Conservation (phyloP, 1,140 invertebrate genomes). For the Drosophila seguyi region DNA sequence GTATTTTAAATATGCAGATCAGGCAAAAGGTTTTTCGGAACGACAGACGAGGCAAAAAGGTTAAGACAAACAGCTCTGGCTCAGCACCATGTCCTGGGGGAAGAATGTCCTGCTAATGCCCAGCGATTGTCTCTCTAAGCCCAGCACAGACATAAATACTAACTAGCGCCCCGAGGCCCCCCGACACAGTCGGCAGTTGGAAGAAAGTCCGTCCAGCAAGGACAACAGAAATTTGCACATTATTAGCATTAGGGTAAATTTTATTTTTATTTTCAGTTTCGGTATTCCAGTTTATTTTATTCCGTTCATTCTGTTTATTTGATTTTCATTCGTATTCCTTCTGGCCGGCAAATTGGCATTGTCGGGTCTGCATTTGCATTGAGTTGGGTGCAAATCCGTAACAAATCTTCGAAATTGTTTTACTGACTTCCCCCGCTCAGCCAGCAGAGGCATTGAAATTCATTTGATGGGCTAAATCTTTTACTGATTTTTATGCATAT, state of each 20-base stretch:
- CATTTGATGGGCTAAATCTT: constrained; percentile 66
- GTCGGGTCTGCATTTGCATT: constrained; percentile 36
- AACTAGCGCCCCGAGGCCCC: constrained; percentile 58
- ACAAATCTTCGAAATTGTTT: constrained; percentile 76
- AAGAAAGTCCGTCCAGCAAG: background rate
- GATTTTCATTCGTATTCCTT: constrained; percentile 35
- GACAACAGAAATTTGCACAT: constrained; percentile 65
- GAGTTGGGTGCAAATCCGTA: constrained; percentile 74
- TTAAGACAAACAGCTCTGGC: constrained; percentile 59
- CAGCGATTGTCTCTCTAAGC: constrained; percentile 47
- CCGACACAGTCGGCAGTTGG: constrained; percentile 7
- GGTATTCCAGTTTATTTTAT: constrained; percentile 34
- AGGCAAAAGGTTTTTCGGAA: constrained; percentile 57
- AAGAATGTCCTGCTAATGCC: constrained; percentile 53
- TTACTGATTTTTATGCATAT: constrained; percentile 56
- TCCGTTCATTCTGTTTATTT: constrained; percentile 33
- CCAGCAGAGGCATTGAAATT: constrained; percentile 56
- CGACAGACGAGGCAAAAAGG: constrained; percentile 43
- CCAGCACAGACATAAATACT: constrained; percentile 60
- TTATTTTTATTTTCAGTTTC: constrained; percentile 66
- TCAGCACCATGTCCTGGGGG: constrained; percentile 32
- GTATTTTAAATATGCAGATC: constrained; percentile 75
- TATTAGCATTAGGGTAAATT: constrained; percentile 71
- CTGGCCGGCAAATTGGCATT: constrained; percentile 27
- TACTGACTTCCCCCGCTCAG: constrained; percentile 37